Evolutionary conservation across 2,797 vertebrate species (phyloP).

Genomic region (Poliocrania exsul): DNA sequence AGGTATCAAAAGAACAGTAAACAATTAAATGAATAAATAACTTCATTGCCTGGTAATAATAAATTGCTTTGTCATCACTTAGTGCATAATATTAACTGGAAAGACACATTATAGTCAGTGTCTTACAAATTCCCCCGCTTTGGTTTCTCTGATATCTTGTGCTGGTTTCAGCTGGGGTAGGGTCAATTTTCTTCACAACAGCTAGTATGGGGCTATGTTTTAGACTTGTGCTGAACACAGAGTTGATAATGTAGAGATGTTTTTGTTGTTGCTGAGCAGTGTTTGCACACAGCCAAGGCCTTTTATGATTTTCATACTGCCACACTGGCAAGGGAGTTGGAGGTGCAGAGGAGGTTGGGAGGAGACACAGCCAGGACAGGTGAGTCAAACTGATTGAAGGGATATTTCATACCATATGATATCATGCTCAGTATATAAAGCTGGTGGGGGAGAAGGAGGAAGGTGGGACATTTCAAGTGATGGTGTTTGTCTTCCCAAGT

Average conservation of each 20-base stretch:
- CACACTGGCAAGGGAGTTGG: not conserved
- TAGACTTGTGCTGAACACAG: not conserved
- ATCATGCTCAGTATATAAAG: not conserved
- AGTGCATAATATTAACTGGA: not conserved
- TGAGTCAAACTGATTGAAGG: not conserved
- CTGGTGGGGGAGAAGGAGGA: not conserved
- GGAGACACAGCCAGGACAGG: not conserved
- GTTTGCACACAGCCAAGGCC: rapidly evolving
- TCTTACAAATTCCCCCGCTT: not conserved
- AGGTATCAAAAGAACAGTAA: not conserved
- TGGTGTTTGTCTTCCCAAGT: not conserved
- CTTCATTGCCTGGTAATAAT: not conserved
- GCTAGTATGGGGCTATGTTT: not conserved
- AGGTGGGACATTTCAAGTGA: not conserved
- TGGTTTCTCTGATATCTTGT: not conserved
- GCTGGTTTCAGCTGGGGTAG: not conserved
- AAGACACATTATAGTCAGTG: not conserved
- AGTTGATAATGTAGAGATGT: rapidly evolving
- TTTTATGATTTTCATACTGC: rapidly evolving
- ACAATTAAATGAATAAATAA: not conserved
- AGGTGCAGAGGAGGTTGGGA: not conserved
- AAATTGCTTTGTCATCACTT: rapidly evolving
- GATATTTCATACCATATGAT: not conserved
- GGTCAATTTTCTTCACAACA: not conserved
- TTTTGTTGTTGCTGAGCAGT: not conserved